Evolutionary conservation across 2,888 invertebrate genomes (phyloP), one percentile per base, ranked within the genome.

Genomic region (Auanema sp.): DNA sequence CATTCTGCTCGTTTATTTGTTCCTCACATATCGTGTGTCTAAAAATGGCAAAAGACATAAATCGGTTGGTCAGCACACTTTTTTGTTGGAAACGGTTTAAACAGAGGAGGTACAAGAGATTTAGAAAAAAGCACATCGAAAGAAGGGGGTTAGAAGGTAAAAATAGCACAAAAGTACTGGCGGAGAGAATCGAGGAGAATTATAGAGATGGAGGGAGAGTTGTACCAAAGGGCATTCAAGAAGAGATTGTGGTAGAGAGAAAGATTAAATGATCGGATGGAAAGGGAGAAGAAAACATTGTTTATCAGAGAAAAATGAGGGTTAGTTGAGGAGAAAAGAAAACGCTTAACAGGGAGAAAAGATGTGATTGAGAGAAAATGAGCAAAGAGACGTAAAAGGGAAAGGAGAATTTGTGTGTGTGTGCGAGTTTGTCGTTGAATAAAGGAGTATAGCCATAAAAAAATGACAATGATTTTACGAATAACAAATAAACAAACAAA

Each of bases 121-220:
- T 10, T 21, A 16, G 50, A 11, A 24, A 50, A 50, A 50, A 24
- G 16, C 11, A 50, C 21, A 50, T 21, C 12, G n/a, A 16, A 24
- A 50, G 50, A 50, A 16, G 11, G 47, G 18, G 50, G 24, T 21
- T 23, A 16, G 11, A 16, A 11, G 50, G 24, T 21, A 50, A 24
- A 50, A 24, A 50, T 21, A 50, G 16, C 11, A 16, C 21, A 24
- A 50, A 24, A 50, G 16, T 10, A 24, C 12, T 21, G 16, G 50
- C 21, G 16, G 50, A 50, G 50, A 50, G 50, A 50, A 16, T n/a
- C n/a, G 1, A 5, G 16, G 50, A 50, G 50, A 50, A 5, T 1
- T 12, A 50, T 11, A 50, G 50, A 50, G 50, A 50, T 12, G 16
- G 50, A 50, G 50, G 16, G 50, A 50, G 50, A 50, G 50, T 16